phyloP scores from a whole-genome alignment of 1,140 invertebrate genomes.

The Trichogramma pretiosum region DNA sequence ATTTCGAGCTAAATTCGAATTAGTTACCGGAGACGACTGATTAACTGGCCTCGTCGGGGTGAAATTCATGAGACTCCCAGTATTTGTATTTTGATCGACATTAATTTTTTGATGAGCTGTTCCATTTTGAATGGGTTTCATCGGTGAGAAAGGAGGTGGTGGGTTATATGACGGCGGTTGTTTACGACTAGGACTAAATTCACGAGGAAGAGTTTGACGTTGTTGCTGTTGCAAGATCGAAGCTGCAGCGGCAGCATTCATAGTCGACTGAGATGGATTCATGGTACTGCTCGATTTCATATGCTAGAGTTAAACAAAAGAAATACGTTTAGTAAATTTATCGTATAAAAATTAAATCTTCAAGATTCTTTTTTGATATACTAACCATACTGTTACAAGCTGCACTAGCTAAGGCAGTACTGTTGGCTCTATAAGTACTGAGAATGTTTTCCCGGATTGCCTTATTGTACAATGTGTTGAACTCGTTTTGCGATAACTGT shows the following conservation, averaged over 20 bases:
- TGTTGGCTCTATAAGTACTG: constrained; percentile 32
- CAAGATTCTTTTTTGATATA: too few species aligned
- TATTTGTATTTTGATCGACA: constrained; percentile 20
- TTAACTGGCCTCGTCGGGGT: constrained; percentile 23
- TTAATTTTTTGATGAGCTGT: constrained; percentile 23
- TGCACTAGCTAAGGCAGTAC: constrained; percentile 11
- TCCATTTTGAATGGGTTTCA: constrained; percentile 36
- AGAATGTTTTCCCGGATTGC: constrained; percentile 43
- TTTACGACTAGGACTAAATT: constrained; percentile 35
- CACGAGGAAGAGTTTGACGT: constrained; percentile 29
- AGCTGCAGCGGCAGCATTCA: background rate
- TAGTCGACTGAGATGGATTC: too few species aligned
- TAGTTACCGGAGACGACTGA: constrained; percentile 7
- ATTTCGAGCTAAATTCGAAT: constrained; percentile 18
- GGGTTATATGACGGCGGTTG: constrained; percentile 40
- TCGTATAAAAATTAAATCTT: too few species aligned
- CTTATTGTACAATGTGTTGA: constrained; percentile 44
- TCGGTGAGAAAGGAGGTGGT: constrained; percentile 34
- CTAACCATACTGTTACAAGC: constrained; percentile 6
- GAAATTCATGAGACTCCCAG: constrained; percentile 31
- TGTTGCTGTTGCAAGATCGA: constrained; percentile 8
- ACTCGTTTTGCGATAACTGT: constrained; percentile 41
- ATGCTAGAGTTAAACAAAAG: too few species aligned
- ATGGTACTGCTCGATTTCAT: too few species aligned
- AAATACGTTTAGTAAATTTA: too few species aligned